Conservation (phyloP, 2,113 vertebrate species). For the Mirounga angustirostris region DNA sequence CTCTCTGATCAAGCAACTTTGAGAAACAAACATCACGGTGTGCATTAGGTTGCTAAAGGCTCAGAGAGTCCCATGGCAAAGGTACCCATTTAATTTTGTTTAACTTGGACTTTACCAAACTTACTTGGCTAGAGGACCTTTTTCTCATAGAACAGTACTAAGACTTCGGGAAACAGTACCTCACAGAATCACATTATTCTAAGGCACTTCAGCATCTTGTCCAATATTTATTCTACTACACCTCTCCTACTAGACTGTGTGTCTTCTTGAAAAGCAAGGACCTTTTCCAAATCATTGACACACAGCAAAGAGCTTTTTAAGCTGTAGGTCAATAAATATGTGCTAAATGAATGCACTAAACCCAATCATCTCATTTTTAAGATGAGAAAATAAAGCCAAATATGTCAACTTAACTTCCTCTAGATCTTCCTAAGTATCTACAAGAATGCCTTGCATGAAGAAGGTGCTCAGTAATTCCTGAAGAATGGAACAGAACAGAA, state of each 20-base stretch:
- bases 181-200: not conserved
- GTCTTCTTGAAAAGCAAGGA: not conserved
- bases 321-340: not conserved
- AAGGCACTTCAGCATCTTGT: not conserved
- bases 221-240: not conserved
- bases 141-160: not conserved
- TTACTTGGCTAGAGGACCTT: not conserved
- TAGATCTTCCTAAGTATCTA: not conserved
- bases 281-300: not conserved
- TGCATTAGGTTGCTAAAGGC: not conserved
- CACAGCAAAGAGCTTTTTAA: not conserved
- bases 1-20: not conserved
- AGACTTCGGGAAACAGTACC: not conserved
- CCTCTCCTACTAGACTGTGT: not conserved
- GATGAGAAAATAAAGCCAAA: conserved; percentile 10
- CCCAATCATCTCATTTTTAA: not conserved
- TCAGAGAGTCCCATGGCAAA: not conserved
- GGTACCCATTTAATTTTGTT: not conserved
- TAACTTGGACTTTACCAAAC: not conserved
- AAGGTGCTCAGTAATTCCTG: conserved; percentile 3
- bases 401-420: conserved; percentile 21
- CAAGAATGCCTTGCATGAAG: not conserved
- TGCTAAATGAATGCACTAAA: not conserved
- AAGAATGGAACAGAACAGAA: not conserved
- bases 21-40: not conserved